These are phyloP conservation scores for Melanotaenia maccullochi DNA, from an alignment of 2,797 vertebrate genomes.

Conservation along the genomic window DNA sequence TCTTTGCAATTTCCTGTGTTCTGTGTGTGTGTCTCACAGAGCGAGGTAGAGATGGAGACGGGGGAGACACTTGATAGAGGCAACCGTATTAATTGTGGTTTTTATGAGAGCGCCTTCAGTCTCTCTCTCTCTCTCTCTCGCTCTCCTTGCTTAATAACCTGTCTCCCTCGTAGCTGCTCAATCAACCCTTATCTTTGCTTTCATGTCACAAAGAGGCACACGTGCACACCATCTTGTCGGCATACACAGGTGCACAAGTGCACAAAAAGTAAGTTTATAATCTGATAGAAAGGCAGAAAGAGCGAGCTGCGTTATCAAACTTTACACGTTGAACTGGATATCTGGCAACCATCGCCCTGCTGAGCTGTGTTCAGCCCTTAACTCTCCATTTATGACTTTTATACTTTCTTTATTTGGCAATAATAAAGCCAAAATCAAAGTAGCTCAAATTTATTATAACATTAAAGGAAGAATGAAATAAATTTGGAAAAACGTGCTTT, in stretches of 20 bases:
- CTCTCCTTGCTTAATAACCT: constrained; percentile 84
- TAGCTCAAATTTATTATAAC: constrained; percentile 1
- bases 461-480: constrained; percentile 9
- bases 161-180: constrained; percentile 78
- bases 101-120: constrained; percentile 73
- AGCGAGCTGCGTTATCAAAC: constrained; percentile 44
- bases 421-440: constrained; percentile 2
- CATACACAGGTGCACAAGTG: constrained; percentile 33
- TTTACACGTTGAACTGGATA: constrained; percentile 1
- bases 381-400: constrained; percentile 25
- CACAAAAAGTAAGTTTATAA: constrained; percentile 49
- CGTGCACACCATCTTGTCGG: constrained; percentile 1
- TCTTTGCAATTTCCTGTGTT: constrained; percentile 88
- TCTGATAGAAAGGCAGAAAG: constrained; percentile 39
- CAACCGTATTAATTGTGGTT: constrained; percentile 84
- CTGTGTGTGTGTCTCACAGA: constrained; percentile 58
- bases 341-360: constrained; percentile 11
- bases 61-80: constrained; percentile 77
- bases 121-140: constrained; percentile 34
- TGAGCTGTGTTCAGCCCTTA: constrained; percentile 9
- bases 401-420: constrained; percentile 6
- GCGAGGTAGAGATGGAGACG: constrained; percentile 70
- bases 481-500: constrained; percentile 30
- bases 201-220: constrained; percentile 68
- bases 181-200: constrained; percentile 82